Percentiles rank a stretch among this genome's conserved stretches.
Conservation (phyloP, 2,888 invertebrate genomes). For the Epinotia ramella region DNA sequence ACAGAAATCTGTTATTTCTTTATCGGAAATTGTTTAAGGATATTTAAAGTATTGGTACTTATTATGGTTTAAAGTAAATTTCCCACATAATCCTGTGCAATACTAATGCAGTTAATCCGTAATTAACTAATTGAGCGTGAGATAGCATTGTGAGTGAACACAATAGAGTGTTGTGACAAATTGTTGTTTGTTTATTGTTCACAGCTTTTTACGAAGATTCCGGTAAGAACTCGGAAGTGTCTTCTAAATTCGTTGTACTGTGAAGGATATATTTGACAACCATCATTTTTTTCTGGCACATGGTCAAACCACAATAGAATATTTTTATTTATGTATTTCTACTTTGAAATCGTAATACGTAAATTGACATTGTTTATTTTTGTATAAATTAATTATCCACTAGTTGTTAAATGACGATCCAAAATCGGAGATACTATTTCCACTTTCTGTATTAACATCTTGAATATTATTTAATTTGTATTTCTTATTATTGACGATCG, state of each 20-base stretch:
- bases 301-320: not conserved
- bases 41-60: not conserved
- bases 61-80: not conserved
- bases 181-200: slow-evolving; percentile 36
- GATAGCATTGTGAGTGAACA: slow-evolving; percentile 24
- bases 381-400: no score
- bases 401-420: no score
- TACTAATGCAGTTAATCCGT: slow-evolving; percentile 29
- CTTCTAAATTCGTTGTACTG: slow-evolving; percentile 10
- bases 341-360: no score
- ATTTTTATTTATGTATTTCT: no score
- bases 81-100: slow-evolving; percentile 27
- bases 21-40: not conserved
- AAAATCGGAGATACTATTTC: no score
- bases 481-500: no score
- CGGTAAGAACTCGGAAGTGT: slow-evolving; percentile 29
- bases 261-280: slow-evolving; percentile 5
- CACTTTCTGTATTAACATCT: no score
- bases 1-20: not conserved
- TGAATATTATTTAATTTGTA: no score
- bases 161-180: slow-evolving; percentile 28
- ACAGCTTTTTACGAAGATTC: slow-evolving; percentile 19
- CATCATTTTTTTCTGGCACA: not conserved
- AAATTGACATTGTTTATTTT: no score
- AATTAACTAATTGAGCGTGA: slow-evolving; percentile 32